These are phyloP conservation scores for Parotia lawesii DNA, from an alignment of 2,113 vertebrate genomes.

Conservation along the genomic window DNA sequence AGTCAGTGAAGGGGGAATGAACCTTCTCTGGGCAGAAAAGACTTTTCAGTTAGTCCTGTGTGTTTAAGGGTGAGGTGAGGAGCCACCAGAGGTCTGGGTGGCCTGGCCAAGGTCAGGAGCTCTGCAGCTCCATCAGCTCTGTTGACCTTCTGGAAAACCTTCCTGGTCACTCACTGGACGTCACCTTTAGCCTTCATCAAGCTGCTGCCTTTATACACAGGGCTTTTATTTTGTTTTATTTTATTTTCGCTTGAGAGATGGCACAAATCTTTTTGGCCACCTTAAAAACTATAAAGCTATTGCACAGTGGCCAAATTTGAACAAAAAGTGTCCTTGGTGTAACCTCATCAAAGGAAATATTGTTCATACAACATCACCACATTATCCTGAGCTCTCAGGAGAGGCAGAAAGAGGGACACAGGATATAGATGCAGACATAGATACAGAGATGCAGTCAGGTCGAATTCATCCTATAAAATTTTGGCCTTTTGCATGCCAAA, in stretches of 20 bases:
- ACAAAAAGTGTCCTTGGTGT: background rate
- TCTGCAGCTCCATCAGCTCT: slow-evolving; percentile 67
- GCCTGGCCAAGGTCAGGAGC: slow-evolving; percentile 50
- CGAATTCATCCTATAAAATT: background rate
- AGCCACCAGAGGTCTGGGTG: background rate
- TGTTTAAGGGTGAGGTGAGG: background rate
- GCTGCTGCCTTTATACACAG: slow-evolving; percentile 50
- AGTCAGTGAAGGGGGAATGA: background rate
- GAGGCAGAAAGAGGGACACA: background rate
- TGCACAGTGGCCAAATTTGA: background rate
- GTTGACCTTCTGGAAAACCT: slow-evolving; percentile 64
- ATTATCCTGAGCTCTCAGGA: background rate
- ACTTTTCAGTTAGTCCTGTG: background rate
- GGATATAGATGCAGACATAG: background rate
- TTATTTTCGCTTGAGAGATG: background rate
- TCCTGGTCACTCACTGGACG: slow-evolving; percentile 28
- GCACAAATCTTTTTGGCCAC: background rate
- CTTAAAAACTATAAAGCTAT: background rate
- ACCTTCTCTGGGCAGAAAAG: background rate
- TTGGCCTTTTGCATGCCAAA: background rate
- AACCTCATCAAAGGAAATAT: background rate
- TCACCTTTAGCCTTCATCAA: slow-evolving; percentile 77
- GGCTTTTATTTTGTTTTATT: background rate
- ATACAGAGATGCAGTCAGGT: background rate
- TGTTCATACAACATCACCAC: background rate